These are phyloP conservation scores for Chinchilla lanigera DNA, from an alignment of 2,113 vertebrate genomes.

Conservation along the genomic window DNA sequence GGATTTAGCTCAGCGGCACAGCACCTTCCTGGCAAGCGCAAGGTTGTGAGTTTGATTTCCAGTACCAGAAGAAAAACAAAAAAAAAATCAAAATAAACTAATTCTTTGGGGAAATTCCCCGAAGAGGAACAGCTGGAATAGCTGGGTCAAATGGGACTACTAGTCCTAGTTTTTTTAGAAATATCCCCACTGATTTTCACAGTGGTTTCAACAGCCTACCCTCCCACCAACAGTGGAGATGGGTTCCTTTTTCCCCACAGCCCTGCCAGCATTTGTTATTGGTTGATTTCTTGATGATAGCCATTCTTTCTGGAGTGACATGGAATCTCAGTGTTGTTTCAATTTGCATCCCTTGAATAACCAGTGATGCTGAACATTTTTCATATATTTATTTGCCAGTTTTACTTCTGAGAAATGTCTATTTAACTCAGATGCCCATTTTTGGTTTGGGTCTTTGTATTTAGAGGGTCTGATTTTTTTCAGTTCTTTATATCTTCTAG, in stretches of 20 bases:
- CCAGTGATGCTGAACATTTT: neutral
- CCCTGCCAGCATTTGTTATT: neutral
- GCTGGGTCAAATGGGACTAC: neutral
- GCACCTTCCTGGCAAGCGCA: too few species aligned
- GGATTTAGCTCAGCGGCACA: too few species aligned
- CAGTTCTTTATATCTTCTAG: neutral
- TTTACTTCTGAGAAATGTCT: neutral
- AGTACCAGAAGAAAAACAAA: too few species aligned
- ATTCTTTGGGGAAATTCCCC: neutral
- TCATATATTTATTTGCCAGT: neutral
- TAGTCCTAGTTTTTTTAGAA: too few species aligned
- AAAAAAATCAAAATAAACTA: too few species aligned
- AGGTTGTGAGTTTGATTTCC: too few species aligned
- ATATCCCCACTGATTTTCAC: neutral
- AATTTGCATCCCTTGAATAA: neutral
- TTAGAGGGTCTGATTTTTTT: neutral
- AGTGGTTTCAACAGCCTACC: neutral
- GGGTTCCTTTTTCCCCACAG: neutral
- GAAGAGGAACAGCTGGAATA: neutral
- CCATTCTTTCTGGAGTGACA: neutral
- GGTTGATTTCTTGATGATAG: neutral
- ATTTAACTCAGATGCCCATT: neutral
- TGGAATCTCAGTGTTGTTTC: neutral
- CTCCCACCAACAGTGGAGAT: neutral
- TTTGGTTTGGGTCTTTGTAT: neutral